phyloP scores from a whole-genome alignment of 92 coral and sea anemone species.

The Meandrina meandrites region DNA sequence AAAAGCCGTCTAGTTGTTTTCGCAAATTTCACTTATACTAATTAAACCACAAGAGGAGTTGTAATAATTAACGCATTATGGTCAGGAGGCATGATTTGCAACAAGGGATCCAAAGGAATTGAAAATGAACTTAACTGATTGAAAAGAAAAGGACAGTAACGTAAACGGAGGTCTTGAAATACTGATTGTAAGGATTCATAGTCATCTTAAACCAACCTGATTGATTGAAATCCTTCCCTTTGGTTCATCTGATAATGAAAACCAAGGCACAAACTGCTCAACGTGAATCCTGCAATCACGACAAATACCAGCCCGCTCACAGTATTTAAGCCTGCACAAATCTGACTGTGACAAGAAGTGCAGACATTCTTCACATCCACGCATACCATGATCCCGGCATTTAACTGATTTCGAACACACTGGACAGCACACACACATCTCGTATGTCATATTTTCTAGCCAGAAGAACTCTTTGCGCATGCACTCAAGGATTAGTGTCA shows the following conservation, averaged over 20 bases:
- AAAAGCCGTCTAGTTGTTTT: too few relatives aligned
- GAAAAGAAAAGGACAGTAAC: too few relatives aligned
- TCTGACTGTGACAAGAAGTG: neutral
- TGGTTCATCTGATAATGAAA: neutral
- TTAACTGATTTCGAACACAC: neutral
- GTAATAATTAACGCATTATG: too few relatives aligned
- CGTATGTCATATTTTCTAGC: slow-evolving; percentile 30
- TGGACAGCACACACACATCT: slow-evolving; percentile 19
- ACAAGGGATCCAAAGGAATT: too few relatives aligned
- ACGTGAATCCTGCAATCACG: neutral
- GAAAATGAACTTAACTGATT: too few relatives aligned
- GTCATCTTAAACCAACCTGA: too few relatives aligned
- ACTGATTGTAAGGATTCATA: too few relatives aligned
- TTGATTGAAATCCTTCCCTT: neutral
- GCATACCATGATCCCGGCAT: slow-evolving; percentile 21
- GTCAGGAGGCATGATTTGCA: too few relatives aligned
- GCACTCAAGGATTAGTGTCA: slow-evolving; percentile 6
- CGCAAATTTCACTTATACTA: too few relatives aligned
- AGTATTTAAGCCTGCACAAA: neutral
- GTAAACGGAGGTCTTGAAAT: too few relatives aligned
- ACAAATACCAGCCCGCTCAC: neutral
- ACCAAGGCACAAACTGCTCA: neutral
- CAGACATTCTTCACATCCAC: neutral
- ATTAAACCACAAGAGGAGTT: too few relatives aligned
- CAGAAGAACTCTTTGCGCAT: slow-evolving; percentile 43